These are phyloP conservation scores for Dicentrarchus labrax DNA, from an alignment of 2,113 vertebrate species.

Conservation along the genomic window DNA sequence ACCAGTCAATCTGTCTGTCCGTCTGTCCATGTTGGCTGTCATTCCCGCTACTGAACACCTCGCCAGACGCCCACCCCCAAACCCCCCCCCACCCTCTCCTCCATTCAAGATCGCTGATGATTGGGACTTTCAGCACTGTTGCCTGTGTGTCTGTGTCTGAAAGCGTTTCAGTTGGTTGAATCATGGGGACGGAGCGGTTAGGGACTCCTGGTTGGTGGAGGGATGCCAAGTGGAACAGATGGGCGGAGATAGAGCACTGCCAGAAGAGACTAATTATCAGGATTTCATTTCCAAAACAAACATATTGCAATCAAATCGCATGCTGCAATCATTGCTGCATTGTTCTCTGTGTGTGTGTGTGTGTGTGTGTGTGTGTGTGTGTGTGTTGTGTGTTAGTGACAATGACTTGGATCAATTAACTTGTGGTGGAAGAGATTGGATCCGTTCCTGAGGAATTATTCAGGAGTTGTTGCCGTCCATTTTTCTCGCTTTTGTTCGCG, in stretches of 20 bases:
- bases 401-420: constrained; percentile 71
- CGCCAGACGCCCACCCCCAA: constrained; percentile 30
- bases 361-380: constrained; percentile 20
- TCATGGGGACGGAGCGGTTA: constrained; percentile 53
- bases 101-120: constrained; percentile 29
- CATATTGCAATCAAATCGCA: constrained; percentile 84
- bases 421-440: constrained; percentile 61
- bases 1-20: constrained; percentile 74
- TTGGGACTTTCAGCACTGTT: constrained; percentile 55
- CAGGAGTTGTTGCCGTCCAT: constrained; percentile 20
- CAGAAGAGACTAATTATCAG: constrained; percentile 81
- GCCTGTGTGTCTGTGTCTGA: constrained; percentile 54
- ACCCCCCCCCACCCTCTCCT: neutral
- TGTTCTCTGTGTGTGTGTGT: constrained; percentile 54
- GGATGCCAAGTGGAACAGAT: constrained; percentile 77
- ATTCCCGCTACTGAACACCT: constrained; percentile 36
- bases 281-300: constrained; percentile 80
- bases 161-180: constrained; percentile 67
- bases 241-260: constrained; percentile 66
- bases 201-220: constrained; percentile 73
- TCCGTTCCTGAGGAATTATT: constrained; percentile 34
- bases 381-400: constrained; percentile 41
- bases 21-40: constrained; percentile 70
- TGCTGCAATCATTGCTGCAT: constrained; percentile 78
- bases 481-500: constrained; percentile 58